Base-by-base conservation (phyloP, 2,888 invertebrate genomes). In the Tenthredo distinguenda region DNA sequence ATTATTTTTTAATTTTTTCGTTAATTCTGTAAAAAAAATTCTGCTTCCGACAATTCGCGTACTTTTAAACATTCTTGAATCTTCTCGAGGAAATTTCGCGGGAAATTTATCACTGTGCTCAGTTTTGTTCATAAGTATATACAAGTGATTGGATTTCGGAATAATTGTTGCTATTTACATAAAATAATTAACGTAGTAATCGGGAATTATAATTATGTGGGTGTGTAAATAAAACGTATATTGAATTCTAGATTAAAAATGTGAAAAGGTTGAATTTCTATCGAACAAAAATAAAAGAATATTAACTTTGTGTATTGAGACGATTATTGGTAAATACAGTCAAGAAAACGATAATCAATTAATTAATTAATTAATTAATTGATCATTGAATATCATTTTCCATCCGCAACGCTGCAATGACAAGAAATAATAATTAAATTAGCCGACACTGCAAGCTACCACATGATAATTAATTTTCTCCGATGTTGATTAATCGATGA, bases 61-160 rank as follows among this genome's bases (percentile, higher is more conserved):
- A 18, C 50, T 50, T 50, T 50, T 5, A 1, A 55, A 9, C 55
- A 55, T 55, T n/a, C 21, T 21, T n/a, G n/a, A 50, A n/a, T n/a
- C 6, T n/a, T n/a, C 1, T 71, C 71, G n/a, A 37, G 2, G 5
- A 71, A 34, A 34, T n/a, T n/a, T n/a, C n/a, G 37, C 3, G 37
- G 10, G 7, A 71, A 37, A 34, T 18, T 9, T 6, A 71, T 71
- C 71, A 37, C 71, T 71, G 71, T 71, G 37, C 71, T 71, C 71
- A 71, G 71, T 71, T 71, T 18, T n/a, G 15, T 71, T 31, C 37
- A 37, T 34, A 37, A 12, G 47, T 47, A 47, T n/a, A n/a, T 71
- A 71, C 71, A 71, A 71, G 71, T 71, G 71, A 71, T 71, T 71
- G 9, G 71, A 71, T 71, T 34, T 37, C 21, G 18, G 0, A 37